Conservation (phyloP, 2,113 vertebrate species). For the Brienomyrus brachyistius region DNA sequence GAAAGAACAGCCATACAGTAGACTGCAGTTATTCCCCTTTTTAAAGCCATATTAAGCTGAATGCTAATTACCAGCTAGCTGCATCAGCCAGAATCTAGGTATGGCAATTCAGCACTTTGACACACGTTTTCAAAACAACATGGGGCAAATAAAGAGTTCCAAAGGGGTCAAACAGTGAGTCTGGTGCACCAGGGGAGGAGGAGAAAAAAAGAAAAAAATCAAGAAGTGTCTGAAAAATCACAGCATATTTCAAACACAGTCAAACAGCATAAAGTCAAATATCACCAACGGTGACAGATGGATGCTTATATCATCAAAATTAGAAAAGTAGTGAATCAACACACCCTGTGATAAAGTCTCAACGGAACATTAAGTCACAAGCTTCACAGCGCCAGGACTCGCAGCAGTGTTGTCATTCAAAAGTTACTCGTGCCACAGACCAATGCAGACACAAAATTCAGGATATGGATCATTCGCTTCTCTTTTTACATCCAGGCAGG, state of each 20-base stretch:
- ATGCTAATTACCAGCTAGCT: background rate
- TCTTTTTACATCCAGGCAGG: background rate
- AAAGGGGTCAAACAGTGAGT: background rate
- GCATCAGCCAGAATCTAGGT: background rate
- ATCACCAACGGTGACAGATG: background rate
- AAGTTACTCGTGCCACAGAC: background rate
- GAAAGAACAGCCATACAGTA: background rate
- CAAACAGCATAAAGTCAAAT: background rate
- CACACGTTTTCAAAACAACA: no score
- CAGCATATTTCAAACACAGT: background rate
- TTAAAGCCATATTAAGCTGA: background rate
- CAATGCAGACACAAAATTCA: background rate
- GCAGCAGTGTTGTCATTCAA: background rate
- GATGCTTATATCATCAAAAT: background rate
- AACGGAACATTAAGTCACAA: background rate
- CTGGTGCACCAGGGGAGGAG: background rate
- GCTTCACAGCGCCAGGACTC: background rate
- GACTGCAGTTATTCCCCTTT: background rate
- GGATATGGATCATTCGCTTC: background rate
- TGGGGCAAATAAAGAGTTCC: background rate
- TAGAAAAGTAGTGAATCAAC: background rate
- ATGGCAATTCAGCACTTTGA: background rate
- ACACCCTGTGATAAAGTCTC: background rate
- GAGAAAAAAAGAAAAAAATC: background rate
- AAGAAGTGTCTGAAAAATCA: background rate